Evolutionary conservation across 2,113 vertebrate genomes (phyloP), one percentile per base, ranked within the genome.

Genomic region (Rhynchomys soricoides): DNA sequence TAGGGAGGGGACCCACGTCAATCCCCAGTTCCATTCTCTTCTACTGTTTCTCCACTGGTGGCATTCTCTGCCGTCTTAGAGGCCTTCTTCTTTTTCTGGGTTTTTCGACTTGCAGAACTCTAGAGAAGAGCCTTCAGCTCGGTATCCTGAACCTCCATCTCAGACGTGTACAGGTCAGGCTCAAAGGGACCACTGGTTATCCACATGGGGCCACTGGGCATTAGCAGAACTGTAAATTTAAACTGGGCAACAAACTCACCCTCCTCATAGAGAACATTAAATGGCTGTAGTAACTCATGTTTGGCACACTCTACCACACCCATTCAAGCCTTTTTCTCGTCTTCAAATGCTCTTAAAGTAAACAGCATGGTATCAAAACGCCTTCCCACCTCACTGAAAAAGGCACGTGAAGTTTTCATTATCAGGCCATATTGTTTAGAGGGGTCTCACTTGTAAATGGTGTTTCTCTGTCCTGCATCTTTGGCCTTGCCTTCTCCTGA

Each of bases 81-180:
- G 93, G 99, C 99, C 99, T 99, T 99, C 99, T 99, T 99, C 98
- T 99, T 99, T 98, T 99, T 99, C 98, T 99, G 99, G 66, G 99
- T 99, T 99, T 99, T 99, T 73, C 99, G 98, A 98, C 99, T 99
- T 92, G 99, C 99, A 68, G 99, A 99, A 98, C 99, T 99, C 93
- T 99, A 99, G 97, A 99, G 99, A 90, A 99, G 99, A 96, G 99
- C 99, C 99, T 99, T 99, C 83, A 99, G 98, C 37, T 99, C 99
- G 66, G 98, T 98, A 68, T 99, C 99, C 95, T 99, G 99, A 96
- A 99, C 99, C 89, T 99, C 99, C 9, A 99, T 98, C 97, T 99
- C 99, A 0, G 99, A 99, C 98, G 99, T 99, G 98, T 99, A 99
- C 85, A 99, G 98, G 26, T 99, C 99, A 0, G 99, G 99, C 24